Evolutionary conservation across 2,888 invertebrate species (phyloP).

Genomic region (Eristalinus sepulchralis): DNA sequence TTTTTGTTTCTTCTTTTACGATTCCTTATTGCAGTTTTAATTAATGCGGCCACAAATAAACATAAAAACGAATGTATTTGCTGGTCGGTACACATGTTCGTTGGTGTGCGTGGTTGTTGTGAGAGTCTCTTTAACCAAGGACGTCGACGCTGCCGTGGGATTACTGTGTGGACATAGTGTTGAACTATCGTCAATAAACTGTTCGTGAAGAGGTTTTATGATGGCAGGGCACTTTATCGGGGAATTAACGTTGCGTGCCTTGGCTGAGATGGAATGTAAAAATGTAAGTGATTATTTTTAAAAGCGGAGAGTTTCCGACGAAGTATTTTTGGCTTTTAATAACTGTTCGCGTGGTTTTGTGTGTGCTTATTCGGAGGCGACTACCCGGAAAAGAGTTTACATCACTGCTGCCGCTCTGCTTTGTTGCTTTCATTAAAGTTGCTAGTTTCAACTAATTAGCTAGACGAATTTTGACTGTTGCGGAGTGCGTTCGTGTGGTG

Average conservation of each 20-base stretch:
- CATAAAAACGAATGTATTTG: slow-evolving; percentile 3
- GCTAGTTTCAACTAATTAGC: not conserved
- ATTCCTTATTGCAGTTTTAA: slow-evolving; percentile 48
- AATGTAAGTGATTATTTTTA: slow-evolving; percentile 26
- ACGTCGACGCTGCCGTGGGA: slow-evolving; percentile 9
- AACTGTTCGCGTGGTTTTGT: not conserved
- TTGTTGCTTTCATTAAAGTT: not conserved
- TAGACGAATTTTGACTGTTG: not conserved
- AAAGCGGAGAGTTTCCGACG: slow-evolving; percentile 4
- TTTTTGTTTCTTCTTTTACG: slow-evolving; percentile 30
- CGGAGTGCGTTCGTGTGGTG: not conserved
- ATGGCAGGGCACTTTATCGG: slow-evolving; percentile 12
- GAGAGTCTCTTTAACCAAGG: slow-evolving; percentile 38
- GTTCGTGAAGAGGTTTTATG: slow-evolving; percentile 27
- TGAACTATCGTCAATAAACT: slow-evolving; percentile 40
- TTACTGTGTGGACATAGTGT: slow-evolving; percentile 21
- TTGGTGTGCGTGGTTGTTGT: not conserved
- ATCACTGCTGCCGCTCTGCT: not conserved
- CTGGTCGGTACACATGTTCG: not conserved
- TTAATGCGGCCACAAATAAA: slow-evolving; percentile 29
- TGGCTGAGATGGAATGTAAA: slow-evolving; percentile 3
- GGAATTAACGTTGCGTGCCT: not conserved
- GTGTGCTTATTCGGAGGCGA: not conserved
- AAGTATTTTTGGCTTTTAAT: not conserved
- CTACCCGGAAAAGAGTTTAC: slow-evolving; percentile 2